phyloP scores from a whole-genome alignment of 2,888 invertebrate genomes.

The Morpho helenor region DNA sequence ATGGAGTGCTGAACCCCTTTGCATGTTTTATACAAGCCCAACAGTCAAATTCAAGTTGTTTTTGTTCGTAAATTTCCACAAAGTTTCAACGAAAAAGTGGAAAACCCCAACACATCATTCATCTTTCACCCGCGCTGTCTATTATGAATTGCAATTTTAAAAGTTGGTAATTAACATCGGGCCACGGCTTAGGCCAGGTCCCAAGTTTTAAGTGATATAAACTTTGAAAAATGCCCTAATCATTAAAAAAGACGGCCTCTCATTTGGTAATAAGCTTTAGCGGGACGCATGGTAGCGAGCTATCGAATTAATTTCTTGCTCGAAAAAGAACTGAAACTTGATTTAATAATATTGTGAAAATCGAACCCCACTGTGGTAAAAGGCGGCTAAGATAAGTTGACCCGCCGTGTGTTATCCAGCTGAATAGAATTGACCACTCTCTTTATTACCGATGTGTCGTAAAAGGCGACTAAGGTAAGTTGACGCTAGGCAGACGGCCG shows the following conservation, averaged over 20 bases:
- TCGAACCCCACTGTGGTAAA: no score
- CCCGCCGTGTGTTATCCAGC: no score
- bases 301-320: conserved; percentile 24
- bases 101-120: conserved; percentile 71
- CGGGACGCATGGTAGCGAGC: conserved; percentile 30
- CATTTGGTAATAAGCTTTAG: conserved; percentile 35
- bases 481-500: no score
- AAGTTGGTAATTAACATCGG: conserved; percentile 76
- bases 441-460: no score
- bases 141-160: conserved; percentile 77
- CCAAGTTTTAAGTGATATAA: conserved; percentile 68
- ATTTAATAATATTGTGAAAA: no score
- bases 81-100: conserved; percentile 41
- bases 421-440: no score
- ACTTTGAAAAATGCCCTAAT: conserved; percentile 67
- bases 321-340: no score
- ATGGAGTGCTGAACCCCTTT: conserved; percentile 32
- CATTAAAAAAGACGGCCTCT: conserved; percentile 58
- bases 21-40: conserved; percentile 35
- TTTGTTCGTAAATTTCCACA: conserved; percentile 41
- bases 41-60: conserved; percentile 49
- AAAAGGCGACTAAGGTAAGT: no score
- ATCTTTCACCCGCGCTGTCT: conserved; percentile 70
- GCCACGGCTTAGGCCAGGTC: conserved; percentile 55
- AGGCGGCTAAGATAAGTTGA: no score